Percentiles rank a stretch among this genome's conserved stretches.
Conservation (phyloP, 2,888 invertebrate genomes). For the Willowsia nigromaculata region DNA sequence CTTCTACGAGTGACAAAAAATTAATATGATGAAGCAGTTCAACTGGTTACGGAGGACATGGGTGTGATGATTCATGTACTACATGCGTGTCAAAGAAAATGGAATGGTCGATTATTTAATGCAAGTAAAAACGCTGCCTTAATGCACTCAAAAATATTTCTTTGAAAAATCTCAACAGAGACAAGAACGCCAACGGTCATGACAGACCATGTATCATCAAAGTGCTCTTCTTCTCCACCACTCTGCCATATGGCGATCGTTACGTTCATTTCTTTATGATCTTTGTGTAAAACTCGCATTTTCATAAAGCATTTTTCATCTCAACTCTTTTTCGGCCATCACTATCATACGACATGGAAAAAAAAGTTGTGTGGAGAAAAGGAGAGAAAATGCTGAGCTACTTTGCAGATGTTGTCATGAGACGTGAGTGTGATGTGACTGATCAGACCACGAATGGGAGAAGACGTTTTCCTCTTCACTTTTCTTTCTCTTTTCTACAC, state of each 20-base stretch:
- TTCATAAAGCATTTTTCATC: constrained; percentile 33
- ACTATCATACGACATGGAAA: constrained; percentile 12
- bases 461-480: constrained; percentile 70
- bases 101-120: background rate
- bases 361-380: constrained; percentile 18
- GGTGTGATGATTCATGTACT: background rate
- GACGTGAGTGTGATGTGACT: constrained; percentile 72
- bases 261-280: constrained; percentile 55
- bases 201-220: constrained; percentile 72
- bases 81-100: background rate
- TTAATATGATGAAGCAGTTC: too few relatives aligned
- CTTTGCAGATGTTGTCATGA: constrained; percentile 72
- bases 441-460: constrained; percentile 71
- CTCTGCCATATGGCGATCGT: constrained; percentile 57
- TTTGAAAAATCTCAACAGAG: constrained; percentile 60
- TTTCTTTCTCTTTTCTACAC: constrained; percentile 54
- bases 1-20: too few relatives aligned
- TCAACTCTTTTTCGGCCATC: constrained; percentile 7
- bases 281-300: constrained; percentile 57
- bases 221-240: constrained; percentile 26
- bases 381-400: constrained; percentile 44
- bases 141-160: constrained; percentile 61
- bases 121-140: constrained; percentile 53
- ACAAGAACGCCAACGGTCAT: constrained; percentile 51
- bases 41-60: background rate